A percentile compares a stretch with the other conserved stretches of the same genome.
Evolutionary conservation across 2,888 invertebrate genomes (phyloP).

Genomic region (Hirtodrosophila confusa): DNA sequence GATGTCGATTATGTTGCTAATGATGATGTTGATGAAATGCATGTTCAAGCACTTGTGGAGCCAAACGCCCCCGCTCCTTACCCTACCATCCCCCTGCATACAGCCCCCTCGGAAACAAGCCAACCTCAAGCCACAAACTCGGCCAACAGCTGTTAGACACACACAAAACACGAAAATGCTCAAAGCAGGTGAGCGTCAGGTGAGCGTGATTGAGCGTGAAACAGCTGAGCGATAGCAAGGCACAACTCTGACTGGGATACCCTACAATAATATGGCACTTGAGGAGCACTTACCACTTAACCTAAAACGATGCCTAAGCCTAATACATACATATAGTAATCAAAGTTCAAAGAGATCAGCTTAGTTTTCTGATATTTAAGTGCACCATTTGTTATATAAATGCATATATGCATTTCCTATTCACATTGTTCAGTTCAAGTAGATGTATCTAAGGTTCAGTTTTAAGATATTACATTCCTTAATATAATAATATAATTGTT

Average conservation of each 20-base stretch:
- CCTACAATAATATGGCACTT: conserved; percentile 1
- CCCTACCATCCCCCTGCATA: no score
- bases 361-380: no score
- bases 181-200: conserved; percentile 19
- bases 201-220: conserved; percentile 2
- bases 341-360: no score
- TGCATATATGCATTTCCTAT: no score
- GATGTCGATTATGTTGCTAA: conserved; percentile 6
- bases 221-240: conserved; percentile 37
- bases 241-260: conserved; percentile 40
- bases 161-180: conserved; percentile 1
- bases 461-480: no score
- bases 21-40: conserved; percentile 9
- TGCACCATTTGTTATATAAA: no score
- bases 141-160: conserved; percentile 16
- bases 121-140: background rate
- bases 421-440: no score
- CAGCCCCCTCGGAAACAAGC: background rate
- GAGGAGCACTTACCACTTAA: background rate
- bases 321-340: no score
- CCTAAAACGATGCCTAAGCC: no score
- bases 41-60: background rate
- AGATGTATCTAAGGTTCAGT: no score
- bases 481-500: no score
- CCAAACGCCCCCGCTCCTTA: background rate